Evolutionary conservation across 2,888 invertebrate genomes (phyloP).

Genomic region (Protodeltote pygarga): DNA sequence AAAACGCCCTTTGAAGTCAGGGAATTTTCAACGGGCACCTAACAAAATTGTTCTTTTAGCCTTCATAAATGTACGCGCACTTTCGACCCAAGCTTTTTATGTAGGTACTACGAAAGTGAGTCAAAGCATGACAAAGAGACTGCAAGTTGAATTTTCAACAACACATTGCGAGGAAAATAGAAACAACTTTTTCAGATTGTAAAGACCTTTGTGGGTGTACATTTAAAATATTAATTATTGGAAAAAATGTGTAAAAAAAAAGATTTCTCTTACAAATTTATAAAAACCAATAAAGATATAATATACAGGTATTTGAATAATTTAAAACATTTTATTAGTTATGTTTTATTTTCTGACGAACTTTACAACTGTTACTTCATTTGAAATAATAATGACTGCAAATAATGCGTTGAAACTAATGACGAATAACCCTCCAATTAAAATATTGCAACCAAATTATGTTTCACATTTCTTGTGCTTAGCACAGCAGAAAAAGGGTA

Average conservation of each 20-base stretch:
- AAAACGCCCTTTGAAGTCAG: constrained; percentile 82
- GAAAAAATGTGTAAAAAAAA: not conserved
- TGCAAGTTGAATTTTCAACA: constrained; percentile 61
- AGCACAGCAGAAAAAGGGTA: constrained; percentile 33
- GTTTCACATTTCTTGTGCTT: constrained; percentile 31
- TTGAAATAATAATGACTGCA: constrained; percentile 7
- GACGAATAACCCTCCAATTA: constrained; percentile 32
- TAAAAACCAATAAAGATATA: no score
- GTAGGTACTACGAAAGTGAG: constrained; percentile 64
- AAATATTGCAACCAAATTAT: constrained; percentile 36
- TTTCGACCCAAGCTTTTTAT: constrained; percentile 71
- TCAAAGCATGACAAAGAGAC: constrained; percentile 74
- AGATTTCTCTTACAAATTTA: no score
- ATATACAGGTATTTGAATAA: not conserved
- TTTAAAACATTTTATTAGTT: not conserved
- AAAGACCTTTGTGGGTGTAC: constrained; percentile 16
- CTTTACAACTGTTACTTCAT: no score
- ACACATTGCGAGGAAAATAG: constrained; percentile 55
- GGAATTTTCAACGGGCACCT: constrained; percentile 80
- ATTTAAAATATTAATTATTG: constrained; percentile 7
- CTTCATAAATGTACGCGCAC: constrained; percentile 78
- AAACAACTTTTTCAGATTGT: constrained; percentile 45
- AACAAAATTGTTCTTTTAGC: constrained; percentile 84
- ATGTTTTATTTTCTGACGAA: not conserved
- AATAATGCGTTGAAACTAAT: constrained; percentile 35